Evolutionary conservation across 30 jellyfish, hydroid and myxozoan species (phyloP).

Genomic region (Haliclystus octoradiatus): DNA sequence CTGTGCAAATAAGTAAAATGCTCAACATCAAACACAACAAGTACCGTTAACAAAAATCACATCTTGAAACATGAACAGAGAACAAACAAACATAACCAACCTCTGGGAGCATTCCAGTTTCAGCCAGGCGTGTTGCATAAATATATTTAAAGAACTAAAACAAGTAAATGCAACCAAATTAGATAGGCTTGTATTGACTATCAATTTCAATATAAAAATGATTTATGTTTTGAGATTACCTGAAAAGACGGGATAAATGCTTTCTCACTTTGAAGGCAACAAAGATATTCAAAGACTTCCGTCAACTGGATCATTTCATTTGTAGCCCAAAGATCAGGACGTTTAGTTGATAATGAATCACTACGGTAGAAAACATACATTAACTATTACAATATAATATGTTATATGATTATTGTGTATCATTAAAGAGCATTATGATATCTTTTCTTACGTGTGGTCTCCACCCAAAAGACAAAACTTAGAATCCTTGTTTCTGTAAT

Average conservation of each 20-base stretch:
- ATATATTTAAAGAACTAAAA: conserved; percentile 26
- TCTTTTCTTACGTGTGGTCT: conserved; percentile 44
- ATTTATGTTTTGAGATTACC: conserved; percentile 3
- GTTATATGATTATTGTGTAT: background rate
- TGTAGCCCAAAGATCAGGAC: conserved; percentile 65
- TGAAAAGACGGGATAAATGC: conserved; percentile 38
- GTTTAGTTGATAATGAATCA: conserved; percentile 5
- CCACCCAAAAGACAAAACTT: conserved; percentile 41
- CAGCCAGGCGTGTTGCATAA: conserved; percentile 33
- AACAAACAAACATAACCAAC: conserved; percentile 5
- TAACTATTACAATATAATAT: background rate
- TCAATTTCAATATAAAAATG: background rate
- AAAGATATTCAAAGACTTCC: conserved; percentile 53
- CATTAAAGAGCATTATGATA: background rate
- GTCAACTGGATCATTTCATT: conserved; percentile 47
- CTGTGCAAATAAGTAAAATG: background rate
- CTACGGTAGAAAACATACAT: background rate
- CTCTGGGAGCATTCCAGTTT: conserved; percentile 52
- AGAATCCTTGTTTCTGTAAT: conserved; percentile 16
- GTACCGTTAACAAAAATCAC: background rate
- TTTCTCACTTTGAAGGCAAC: conserved; percentile 18
- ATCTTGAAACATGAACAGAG: background rate
- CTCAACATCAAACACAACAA: background rate
- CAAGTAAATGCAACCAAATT: background rate
- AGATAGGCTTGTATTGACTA: background rate